A percentile compares a stretch with the other conserved stretches of the same genome.
These are phyloP conservation scores for Bicyclus anynana DNA, from an alignment of 1,140 invertebrate genomes.

Conservation along the genomic window DNA sequence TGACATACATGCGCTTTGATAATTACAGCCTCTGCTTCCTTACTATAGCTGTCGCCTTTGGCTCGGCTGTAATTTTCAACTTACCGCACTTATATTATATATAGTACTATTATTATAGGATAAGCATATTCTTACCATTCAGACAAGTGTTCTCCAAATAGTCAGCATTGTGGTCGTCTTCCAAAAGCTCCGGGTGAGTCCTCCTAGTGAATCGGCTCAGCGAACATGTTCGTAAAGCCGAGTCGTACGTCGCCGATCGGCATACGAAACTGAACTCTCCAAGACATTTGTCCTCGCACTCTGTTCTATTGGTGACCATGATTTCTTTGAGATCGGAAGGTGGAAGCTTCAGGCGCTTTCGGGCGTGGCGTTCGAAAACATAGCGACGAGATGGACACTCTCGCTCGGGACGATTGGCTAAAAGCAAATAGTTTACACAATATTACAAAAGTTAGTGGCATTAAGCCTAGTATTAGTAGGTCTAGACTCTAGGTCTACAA, in stretches of 20 bases:
- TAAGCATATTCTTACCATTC: conserved; percentile 84
- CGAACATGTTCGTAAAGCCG: conserved; percentile 85
- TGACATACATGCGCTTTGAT: too few species aligned
- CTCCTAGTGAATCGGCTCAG: conserved; percentile 88
- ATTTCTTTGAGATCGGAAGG: conserved; percentile 88
- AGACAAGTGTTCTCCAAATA: conserved; percentile 95
- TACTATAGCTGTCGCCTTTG: too few species aligned
- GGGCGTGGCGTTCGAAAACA: conserved; percentile 90
- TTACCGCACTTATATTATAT: too few species aligned
- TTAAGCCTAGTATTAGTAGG: too few species aligned
- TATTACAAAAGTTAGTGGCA: too few species aligned
- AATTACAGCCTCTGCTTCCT: too few species aligned
- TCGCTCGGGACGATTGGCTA: conserved; percentile 89
- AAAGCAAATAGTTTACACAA: conserved; percentile 25
- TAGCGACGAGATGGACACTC: conserved; percentile 92
- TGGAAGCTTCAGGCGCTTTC: conserved; percentile 88
- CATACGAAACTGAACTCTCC: conserved; percentile 93
- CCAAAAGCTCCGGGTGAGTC: conserved; percentile 88
- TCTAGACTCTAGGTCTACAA: too few species aligned
- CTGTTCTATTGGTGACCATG: conserved; percentile 88
- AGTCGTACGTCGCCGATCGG: conserved; percentile 90
- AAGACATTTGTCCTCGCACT: conserved; percentile 93
- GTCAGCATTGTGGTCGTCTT: conserved; percentile 91
- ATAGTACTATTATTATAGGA: too few species aligned
- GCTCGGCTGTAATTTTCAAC: too few species aligned